Conservation (phyloP, 2,797 vertebrate species). For the Phrynocephalus guinanensis region DNA sequence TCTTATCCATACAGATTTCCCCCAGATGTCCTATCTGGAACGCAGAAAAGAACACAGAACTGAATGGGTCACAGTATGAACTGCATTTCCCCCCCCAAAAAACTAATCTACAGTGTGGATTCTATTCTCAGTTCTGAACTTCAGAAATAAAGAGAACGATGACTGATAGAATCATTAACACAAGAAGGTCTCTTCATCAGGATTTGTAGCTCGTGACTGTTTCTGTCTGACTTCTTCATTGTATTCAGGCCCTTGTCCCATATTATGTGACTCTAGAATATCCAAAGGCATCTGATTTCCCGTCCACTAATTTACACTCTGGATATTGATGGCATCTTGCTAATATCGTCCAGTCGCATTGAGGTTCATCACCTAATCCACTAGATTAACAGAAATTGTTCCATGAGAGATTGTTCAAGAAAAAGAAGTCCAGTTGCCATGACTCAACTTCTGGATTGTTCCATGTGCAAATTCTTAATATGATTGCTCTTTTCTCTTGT, state of each 20-base stretch:
- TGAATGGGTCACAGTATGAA: too few species aligned
- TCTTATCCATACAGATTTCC: too few species aligned
- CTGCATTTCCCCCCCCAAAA: too few species aligned
- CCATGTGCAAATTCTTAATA: slow-evolving; percentile 61
- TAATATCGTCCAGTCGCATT: slow-evolving; percentile 68
- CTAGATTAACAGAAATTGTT: slow-evolving; percentile 68
- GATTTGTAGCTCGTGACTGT: slow-evolving; percentile 59
- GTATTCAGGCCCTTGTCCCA: slow-evolving; percentile 63
- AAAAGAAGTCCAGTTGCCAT: too few species aligned
- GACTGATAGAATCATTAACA: slow-evolving; percentile 33
- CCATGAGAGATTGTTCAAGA: slow-evolving; percentile 12
- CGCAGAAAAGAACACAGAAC: too few species aligned
- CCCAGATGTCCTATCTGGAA: too few species aligned
- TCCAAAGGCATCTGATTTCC: slow-evolving; percentile 72
- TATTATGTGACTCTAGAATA: slow-evolving; percentile 70
- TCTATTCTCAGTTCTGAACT: neutral
- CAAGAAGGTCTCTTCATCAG: slow-evolving; percentile 17
- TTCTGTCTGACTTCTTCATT: slow-evolving; percentile 51
- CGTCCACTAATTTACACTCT: slow-evolving; percentile 64
- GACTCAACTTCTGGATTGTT: slow-evolving; percentile 9
- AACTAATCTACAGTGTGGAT: too few species aligned
- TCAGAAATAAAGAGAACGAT: neutral
- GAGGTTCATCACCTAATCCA: slow-evolving; percentile 74
- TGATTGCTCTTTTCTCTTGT: slow-evolving; percentile 50
- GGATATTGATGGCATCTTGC: slow-evolving; percentile 70